phyloP scores from a whole-genome alignment of 2,888 invertebrate genomes.

The Baronia brevicornis region DNA sequence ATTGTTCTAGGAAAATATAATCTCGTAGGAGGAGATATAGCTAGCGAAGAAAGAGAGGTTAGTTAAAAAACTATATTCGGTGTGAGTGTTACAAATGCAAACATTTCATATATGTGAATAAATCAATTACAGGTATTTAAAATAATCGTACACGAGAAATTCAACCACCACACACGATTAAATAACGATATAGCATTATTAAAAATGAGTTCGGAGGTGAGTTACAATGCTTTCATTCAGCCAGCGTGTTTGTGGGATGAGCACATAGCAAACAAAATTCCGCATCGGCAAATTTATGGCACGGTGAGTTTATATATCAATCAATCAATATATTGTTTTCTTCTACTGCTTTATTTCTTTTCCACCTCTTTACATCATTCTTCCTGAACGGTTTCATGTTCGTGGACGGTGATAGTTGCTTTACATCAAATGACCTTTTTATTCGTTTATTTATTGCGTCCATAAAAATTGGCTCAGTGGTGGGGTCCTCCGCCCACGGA shows the following conservation, averaged over 20 bases:
- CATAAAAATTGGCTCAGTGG: no score
- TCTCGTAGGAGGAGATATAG: conserved; percentile 36
- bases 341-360: no score
- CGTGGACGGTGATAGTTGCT: no score
- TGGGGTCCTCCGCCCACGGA: no score
- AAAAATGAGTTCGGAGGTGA: conserved; percentile 32
- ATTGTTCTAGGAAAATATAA: conserved; percentile 47
- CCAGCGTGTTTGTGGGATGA: conserved; percentile 41
- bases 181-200: conserved; percentile 42
- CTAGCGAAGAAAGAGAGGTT: conserved; percentile 40
- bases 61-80: no score
- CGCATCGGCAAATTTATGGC: conserved; percentile 22
- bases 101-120: neutral
- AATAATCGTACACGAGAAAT: conserved; percentile 31
- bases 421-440: no score
- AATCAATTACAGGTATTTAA: conserved; percentile 31
- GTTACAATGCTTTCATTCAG: conserved; percentile 37
- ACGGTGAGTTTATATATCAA: conserved; percentile 28
- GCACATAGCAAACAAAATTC: conserved; percentile 23
- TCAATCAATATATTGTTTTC: no score
- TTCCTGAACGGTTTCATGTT: no score
- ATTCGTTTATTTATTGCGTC: no score
- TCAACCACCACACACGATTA: conserved; percentile 17
- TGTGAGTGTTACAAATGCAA: no score
- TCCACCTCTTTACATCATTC: no score